These are phyloP conservation scores for Epistrophe grossulariae DNA, from an alignment of 2,888 invertebrate species.

Conservation along the genomic window DNA sequence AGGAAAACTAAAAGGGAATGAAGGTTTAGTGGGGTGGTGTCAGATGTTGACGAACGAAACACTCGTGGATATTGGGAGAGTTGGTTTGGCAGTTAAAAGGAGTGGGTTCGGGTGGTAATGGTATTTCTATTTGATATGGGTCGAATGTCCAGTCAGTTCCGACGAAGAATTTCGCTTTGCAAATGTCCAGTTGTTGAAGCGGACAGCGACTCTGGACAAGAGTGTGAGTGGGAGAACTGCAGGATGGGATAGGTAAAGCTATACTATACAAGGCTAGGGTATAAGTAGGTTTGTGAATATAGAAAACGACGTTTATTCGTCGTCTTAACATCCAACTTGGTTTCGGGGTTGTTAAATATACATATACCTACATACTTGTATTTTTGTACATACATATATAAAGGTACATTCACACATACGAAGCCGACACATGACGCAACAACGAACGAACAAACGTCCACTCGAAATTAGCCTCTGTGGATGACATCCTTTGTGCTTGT, in stretches of 20 bases:
- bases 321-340: slow-evolving; percentile 72
- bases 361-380: neutral
- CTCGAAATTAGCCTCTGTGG: slow-evolving; percentile 76
- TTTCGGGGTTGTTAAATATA: slow-evolving; percentile 27
- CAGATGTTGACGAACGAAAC: slow-evolving; percentile 76
- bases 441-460: slow-evolving; percentile 64
- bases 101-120: slow-evolving; percentile 64
- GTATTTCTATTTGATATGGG: slow-evolving; percentile 76
- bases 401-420: slow-evolving; percentile 4
- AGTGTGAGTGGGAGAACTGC: slow-evolving; percentile 31
- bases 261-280: neutral
- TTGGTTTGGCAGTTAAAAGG: neutral
- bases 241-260: slow-evolving; percentile 18
- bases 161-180: slow-evolving; percentile 76
- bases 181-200: slow-evolving; percentile 75
- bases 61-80: slow-evolving; percentile 64
- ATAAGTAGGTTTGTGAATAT: neutral
- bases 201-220: slow-evolving; percentile 38
- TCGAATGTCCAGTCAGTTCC: slow-evolving; percentile 76
- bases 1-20: slow-evolving; percentile 10
- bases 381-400: too few species aligned
- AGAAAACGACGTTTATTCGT: slow-evolving; percentile 11
- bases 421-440: slow-evolving; percentile 48
- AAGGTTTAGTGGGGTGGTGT: slow-evolving; percentile 68
- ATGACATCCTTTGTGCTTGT: slow-evolving; percentile 75